Conservation (phyloP, 2,113 vertebrate species). For the Saguinus imperator region DNA sequence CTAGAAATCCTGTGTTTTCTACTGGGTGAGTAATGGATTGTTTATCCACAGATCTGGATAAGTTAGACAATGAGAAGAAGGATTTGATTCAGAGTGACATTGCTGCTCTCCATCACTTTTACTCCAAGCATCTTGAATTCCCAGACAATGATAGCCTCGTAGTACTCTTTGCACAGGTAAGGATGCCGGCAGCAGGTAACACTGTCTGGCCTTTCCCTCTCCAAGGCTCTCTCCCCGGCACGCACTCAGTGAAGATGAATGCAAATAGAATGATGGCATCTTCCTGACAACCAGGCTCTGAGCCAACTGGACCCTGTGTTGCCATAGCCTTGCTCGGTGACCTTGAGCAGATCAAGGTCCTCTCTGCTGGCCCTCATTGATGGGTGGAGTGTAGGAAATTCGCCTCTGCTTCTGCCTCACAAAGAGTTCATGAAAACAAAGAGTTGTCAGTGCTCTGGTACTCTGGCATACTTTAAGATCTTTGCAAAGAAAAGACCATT, state of each 20-base stretch:
- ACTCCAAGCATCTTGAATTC: slow-evolving; percentile 94
- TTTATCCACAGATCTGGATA: slow-evolving; percentile 89
- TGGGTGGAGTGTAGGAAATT: neutral
- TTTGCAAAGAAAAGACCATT: neutral
- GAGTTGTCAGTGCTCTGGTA: fast-evolving
- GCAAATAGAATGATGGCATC: neutral
- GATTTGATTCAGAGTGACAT: slow-evolving; percentile 91
- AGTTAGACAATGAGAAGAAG: slow-evolving; percentile 94
- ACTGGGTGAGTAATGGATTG: slow-evolving; percentile 39
- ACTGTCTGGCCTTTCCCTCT: neutral
- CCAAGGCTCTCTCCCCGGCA: neutral
- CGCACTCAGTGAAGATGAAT: neutral
- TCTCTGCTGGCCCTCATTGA: neutral
- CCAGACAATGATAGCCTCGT: slow-evolving; percentile 89
- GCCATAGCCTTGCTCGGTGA: neutral
- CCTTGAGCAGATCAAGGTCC: neutral
- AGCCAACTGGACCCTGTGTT: neutral
- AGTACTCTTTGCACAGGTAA: slow-evolving; percentile 94
- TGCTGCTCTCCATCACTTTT: slow-evolving; percentile 93
- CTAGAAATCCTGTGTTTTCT: neutral
- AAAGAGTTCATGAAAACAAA: neutral
- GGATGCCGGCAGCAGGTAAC: neutral
- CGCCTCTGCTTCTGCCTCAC: neutral
- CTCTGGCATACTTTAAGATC: neutral
- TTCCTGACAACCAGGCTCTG: neutral